phyloP scores from a whole-genome alignment of 2,113 vertebrate genomes.

The Turdus rufiventris region DNA sequence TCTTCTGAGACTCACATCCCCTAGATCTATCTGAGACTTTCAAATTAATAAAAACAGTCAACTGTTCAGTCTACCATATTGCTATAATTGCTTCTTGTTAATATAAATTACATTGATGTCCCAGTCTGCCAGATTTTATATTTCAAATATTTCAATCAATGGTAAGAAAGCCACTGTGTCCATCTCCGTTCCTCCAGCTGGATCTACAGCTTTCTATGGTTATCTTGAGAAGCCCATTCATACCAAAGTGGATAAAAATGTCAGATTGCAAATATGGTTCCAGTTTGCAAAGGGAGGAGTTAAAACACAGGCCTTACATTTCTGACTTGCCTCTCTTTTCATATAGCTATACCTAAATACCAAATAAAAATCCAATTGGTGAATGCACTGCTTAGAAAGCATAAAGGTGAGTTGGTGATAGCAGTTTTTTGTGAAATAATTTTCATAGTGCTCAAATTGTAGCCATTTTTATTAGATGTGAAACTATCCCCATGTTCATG shows the following conservation, averaged over 20 bases:
- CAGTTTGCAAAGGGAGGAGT: not conserved
- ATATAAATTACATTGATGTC: not conserved
- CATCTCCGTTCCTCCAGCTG: conserved; percentile 25
- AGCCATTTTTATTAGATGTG: not conserved
- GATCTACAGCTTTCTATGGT: conserved; percentile 58
- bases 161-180: not conserved
- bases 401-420: conserved; percentile 53
- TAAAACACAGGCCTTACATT: not conserved
- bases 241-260: conserved; percentile 55
- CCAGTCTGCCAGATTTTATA: not conserved
- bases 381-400: conserved; percentile 46
- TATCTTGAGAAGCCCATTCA: conserved; percentile 64
- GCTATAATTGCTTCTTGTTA: not conserved
- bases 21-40: not conserved
- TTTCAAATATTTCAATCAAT: not conserved
- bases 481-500: not conserved
- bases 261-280: conserved; percentile 39
- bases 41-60: not conserved
- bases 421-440: not conserved
- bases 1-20: not conserved
- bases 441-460: not conserved
- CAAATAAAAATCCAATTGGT: conserved; percentile 26
- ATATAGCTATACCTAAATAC: conserved; percentile 56
- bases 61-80: not conserved
- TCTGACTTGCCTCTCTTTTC: not conserved